phyloP scores from a whole-genome alignment of 2,797 vertebrate species.

The Margarornis squamiger region DNA sequence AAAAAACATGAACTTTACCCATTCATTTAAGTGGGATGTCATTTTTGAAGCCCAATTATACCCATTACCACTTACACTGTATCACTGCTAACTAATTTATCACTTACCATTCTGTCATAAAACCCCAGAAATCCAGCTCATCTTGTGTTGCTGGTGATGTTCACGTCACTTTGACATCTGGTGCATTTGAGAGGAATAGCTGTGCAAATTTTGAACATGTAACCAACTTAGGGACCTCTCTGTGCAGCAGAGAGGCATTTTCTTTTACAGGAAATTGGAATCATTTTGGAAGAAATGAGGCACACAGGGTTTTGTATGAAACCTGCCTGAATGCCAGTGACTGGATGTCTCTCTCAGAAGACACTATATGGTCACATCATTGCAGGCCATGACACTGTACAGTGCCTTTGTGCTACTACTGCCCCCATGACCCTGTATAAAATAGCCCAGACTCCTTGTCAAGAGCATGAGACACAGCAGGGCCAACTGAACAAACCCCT shows the following conservation, averaged over 20 bases:
- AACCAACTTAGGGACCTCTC: background rate
- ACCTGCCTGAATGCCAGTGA: background rate
- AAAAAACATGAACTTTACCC: background rate
- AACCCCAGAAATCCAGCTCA: background rate
- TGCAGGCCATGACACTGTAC: rapidly evolving
- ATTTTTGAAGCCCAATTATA: conserved; percentile 22
- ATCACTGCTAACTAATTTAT: background rate
- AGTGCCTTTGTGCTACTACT: background rate
- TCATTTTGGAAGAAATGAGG: background rate
- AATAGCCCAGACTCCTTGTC: background rate
- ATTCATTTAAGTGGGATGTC: background rate
- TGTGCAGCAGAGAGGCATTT: background rate
- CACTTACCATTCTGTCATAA: background rate
- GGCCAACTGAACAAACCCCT: background rate
- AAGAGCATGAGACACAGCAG: background rate
- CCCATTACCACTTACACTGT: background rate
- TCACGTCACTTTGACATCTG: conserved; percentile 3
- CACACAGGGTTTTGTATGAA: rapidly evolving
- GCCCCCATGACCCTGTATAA: background rate
- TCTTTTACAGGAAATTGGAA: background rate
- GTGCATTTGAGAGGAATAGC: background rate
- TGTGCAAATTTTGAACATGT: background rate
- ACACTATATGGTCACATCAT: rapidly evolving
- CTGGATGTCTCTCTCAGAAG: background rate
- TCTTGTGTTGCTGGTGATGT: background rate